These are phyloP conservation scores for Catagonus wagneri DNA, from an alignment of 2,113 vertebrate species.

Conservation along the genomic window DNA sequence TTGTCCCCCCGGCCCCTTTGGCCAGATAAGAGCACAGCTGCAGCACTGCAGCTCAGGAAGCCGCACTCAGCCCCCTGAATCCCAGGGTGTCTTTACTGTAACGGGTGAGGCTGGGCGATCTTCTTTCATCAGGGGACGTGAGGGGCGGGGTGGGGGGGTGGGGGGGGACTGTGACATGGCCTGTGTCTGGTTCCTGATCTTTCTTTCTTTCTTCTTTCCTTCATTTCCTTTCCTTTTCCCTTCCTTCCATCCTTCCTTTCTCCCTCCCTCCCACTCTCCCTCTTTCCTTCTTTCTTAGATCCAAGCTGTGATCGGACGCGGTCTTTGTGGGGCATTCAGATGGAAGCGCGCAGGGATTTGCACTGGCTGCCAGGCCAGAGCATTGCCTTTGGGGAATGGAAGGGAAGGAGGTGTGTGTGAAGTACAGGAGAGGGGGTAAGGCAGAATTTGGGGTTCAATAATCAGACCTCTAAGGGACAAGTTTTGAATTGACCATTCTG, in stretches of 20 bases:
- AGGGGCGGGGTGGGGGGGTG: no score
- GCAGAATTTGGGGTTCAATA: neutral
- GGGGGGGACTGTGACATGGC: neutral
- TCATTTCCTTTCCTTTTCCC: no score
- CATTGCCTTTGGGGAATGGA: neutral
- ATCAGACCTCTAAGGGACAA: neutral
- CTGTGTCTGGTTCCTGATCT: neutral
- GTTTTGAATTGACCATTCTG: neutral
- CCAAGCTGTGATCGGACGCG: neutral
- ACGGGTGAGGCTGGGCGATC: neutral
- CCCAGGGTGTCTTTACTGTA: constrained; percentile 90
- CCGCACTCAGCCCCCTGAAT: constrained; percentile 89
- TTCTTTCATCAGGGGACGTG: constrained; percentile 6
- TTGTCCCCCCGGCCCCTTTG: constrained; percentile 91
- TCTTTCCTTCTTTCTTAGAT: neutral
- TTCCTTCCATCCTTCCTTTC: no score
- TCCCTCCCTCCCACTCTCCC: neutral
- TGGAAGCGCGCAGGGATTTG: neutral
- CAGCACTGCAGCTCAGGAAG: constrained; percentile 82
- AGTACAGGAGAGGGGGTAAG: neutral
- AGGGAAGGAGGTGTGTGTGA: neutral
- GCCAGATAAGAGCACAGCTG: constrained; percentile 99
- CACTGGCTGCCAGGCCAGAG: neutral
- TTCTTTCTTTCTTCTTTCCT: neutral
- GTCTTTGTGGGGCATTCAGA: neutral